Conservation (phyloP, 2,113 vertebrate species). For the Morone chrysops region DNA sequence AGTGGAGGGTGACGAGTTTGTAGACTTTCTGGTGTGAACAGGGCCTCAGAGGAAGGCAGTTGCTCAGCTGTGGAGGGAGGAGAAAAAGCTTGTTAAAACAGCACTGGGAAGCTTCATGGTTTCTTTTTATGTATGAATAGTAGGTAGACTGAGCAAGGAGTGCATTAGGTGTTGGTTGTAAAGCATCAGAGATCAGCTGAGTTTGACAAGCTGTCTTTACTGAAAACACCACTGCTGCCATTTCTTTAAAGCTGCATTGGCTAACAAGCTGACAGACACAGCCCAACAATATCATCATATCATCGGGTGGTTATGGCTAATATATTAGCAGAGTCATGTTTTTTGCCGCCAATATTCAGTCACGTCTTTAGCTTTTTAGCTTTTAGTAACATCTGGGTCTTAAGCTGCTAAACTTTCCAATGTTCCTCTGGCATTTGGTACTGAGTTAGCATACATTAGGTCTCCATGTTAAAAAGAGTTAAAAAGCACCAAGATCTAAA, state of each 20-base stretch:
- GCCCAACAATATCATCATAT: slow-evolving; percentile 12
- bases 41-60: slow-evolving; percentile 22
- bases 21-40: slow-evolving; percentile 33
- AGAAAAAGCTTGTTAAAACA: slow-evolving; percentile 54
- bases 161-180: background rate
- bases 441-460: background rate
- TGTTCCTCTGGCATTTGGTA: background rate
- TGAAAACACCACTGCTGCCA: background rate
- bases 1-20: slow-evolving; percentile 57
- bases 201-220: background rate
- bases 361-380: background rate
- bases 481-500: too few species aligned
- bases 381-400: slow-evolving; percentile 13
- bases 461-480: background rate
- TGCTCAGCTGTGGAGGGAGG: slow-evolving; percentile 35
- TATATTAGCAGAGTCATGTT: too few species aligned
- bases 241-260: background rate
- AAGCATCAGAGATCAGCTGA: background rate
- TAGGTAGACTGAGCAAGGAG: slow-evolving; percentile 7
- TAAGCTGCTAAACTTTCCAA: background rate
- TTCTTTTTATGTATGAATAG: slow-evolving; percentile 42
- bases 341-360: too few species aligned
- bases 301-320: background rate
- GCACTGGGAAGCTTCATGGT: slow-evolving; percentile 25
- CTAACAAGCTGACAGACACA: background rate